phyloP scores from a whole-genome alignment of 2,113 vertebrate species.

The Notothenia coriiceps region DNA sequence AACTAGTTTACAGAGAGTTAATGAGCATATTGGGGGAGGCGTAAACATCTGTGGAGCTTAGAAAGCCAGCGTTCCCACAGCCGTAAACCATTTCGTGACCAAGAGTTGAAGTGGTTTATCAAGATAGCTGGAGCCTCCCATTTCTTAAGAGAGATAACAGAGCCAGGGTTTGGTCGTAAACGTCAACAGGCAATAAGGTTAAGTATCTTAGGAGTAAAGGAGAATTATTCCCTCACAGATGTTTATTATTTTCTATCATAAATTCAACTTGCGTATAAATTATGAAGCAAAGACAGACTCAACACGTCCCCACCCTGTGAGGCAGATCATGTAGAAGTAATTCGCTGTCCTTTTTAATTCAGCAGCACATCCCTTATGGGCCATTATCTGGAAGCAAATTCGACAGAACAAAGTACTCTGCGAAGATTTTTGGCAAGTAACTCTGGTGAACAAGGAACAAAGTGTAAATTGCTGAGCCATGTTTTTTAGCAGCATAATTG shows the following conservation, averaged over 20 bases:
- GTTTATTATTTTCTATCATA: slow-evolving; percentile 28
- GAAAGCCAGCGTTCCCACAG: no score
- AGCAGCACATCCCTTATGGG: slow-evolving; percentile 46
- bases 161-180: no score
- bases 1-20: no score
- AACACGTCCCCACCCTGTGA: slow-evolving; percentile 11
- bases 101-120: no score
- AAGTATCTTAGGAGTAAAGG: no score
- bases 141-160: no score
- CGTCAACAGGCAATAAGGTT: no score
- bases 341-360: slow-evolving; percentile 69
- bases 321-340: slow-evolving; percentile 57
- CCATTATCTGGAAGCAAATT: slow-evolving; percentile 73
- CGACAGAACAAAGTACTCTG: slow-evolving; percentile 57
- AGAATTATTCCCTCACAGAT: background rate
- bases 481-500: slow-evolving; percentile 37
- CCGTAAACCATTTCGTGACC: no score
- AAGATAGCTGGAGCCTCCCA: no score
- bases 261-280: slow-evolving; percentile 11
- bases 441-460: slow-evolving; percentile 56
- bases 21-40: no score
- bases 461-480: slow-evolving; percentile 69
- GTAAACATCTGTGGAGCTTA: no score
- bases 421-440: slow-evolving; percentile 63
- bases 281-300: slow-evolving; percentile 19